Evolutionary conservation across 1,140 invertebrate genomes (phyloP).

Genomic region (Cardiocondyla obscurior): DNA sequence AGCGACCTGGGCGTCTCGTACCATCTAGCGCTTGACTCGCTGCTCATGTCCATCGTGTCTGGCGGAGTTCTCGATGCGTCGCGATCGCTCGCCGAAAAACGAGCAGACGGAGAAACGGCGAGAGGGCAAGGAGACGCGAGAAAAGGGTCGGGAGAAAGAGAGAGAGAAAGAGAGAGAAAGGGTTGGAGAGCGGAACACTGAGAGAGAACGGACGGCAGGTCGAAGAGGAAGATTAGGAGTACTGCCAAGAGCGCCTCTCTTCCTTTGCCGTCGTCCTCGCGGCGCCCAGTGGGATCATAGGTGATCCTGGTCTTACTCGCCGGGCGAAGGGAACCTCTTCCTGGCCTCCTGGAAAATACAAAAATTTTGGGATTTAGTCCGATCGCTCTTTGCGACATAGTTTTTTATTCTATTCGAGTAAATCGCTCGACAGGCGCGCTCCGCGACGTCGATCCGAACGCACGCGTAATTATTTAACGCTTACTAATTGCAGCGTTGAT

Average conservation of each 20-base stretch:
- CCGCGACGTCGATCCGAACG: no score
- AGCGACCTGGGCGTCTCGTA: conserved; percentile 82
- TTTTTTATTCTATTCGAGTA: no score
- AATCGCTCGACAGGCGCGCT: no score
- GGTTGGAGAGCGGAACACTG: not conserved
- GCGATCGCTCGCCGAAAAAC: conserved; percentile 1
- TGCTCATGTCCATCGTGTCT: conserved; percentile 83
- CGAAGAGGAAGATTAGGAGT: conserved; percentile 58
- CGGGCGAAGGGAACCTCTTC: not conserved
- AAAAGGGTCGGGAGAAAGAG: conserved; percentile 23
- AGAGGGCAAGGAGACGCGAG: conserved; percentile 8
- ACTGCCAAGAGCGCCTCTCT: conserved; percentile 62
- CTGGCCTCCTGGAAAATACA: conserved; percentile 48
- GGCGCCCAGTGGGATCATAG: conserved; percentile 61
- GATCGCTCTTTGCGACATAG: not conserved
- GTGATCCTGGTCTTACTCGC: conserved; percentile 53
- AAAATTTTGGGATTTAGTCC: not conserved
- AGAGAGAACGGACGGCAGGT: conserved; percentile 38
- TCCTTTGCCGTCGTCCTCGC: conserved; percentile 54
- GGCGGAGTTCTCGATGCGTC: conserved; percentile 73
- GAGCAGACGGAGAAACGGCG: conserved; percentile 10
- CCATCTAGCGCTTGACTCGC: conserved; percentile 83
- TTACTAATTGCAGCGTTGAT: no score
- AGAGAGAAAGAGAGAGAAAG: conserved; percentile 9
- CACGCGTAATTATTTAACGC: not conserved